Base-by-base conservation (phyloP, 2,113 vertebrate species). In the Piliocolobus tephrosceles region DNA sequence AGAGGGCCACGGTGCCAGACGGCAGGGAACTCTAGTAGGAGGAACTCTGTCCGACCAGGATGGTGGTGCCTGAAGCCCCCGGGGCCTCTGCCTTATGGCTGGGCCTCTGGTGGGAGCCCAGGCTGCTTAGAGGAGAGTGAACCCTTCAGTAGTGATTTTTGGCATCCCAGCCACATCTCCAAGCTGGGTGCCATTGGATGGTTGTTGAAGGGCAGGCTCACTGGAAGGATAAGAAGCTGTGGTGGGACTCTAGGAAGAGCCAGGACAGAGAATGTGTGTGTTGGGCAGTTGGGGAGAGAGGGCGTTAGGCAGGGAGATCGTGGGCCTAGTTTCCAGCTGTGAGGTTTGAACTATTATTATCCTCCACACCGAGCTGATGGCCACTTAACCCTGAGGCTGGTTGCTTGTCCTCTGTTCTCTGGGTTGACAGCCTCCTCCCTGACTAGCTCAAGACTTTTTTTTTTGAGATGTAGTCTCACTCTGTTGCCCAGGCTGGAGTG, bases 271-370 rank as follows among this genome's bases (percentile, higher is more conserved):
- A 78, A 7, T 5, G 14, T 32, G 75, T 25, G 23, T 6, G 0
- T 18, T 6, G 40, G 22, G 43, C 8, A 1, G 73, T 17, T 0
- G 2, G 35, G 12, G 23, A 20, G 32, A 76, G 20, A 68, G 14
- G 52, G 17, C 32, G 80, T 14, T 40, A 61, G 70, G 20, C 64
- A 4, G 35, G 25, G 81, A 58, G 90, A 91, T 43, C 32, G 3
- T 2, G 30, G 81, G 27, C 45, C 40, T 66, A 20, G 14, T 58
- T 52, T 80, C 86, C 70, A 86, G 92, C 72, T 61, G 64, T 20
- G 52, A 86, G 30, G 61, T 66, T 52, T 30, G 47, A 64, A 47
- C 52, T 43, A 0, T 82, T 43, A 0, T 82, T 40, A 22, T 45
- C 70, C 22, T 27, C 78, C 23, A 5, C 30, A 10, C 70, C n/a